Evolutionary conservation across 1,140 invertebrate genomes (phyloP).

Genomic region (Varroa destructor): DNA sequence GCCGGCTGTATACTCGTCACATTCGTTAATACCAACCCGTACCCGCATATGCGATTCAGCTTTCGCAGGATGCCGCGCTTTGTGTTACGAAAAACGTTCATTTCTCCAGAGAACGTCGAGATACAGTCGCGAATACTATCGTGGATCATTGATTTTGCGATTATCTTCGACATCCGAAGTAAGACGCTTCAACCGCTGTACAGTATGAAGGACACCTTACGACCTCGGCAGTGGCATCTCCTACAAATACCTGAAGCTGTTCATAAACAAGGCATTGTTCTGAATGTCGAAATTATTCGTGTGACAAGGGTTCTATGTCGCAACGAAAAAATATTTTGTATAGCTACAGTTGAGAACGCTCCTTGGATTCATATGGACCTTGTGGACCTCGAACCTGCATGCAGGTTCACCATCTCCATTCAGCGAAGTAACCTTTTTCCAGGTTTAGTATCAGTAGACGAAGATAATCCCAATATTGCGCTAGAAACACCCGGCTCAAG

Average conservation of each 20-base stretch:
- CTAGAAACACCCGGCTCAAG: not conserved
- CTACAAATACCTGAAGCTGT: conserved; percentile 2
- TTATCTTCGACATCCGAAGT: not conserved
- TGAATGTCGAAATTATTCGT: not conserved
- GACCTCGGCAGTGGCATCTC: not conserved
- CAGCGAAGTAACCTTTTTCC: not conserved
- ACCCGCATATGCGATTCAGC: conserved; percentile 1
- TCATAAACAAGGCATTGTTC: not conserved
- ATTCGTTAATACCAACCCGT: not conserved
- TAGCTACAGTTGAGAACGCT: not conserved
- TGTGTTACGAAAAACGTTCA: conserved; percentile 10
- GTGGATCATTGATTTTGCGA: conserved; percentile 15
- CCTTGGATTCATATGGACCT: conserved; percentile 26
- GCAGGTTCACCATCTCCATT: not conserved
- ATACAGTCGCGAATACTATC: not conserved
- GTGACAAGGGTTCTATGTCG: not conserved
- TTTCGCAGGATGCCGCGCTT: conserved; percentile 8
- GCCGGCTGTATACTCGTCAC: conserved; percentile 2
- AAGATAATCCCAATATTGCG: not conserved
- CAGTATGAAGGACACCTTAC: not conserved
- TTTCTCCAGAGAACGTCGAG: not conserved
- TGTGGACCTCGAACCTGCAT: not conserved
- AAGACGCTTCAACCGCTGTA: not conserved
- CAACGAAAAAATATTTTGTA: not conserved
- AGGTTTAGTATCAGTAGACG: not conserved